Evolutionary conservation across 1,140 invertebrate genomes (phyloP), one percentile per base, ranked within the genome.

Genomic region (Bombus difficillimus): DNA sequence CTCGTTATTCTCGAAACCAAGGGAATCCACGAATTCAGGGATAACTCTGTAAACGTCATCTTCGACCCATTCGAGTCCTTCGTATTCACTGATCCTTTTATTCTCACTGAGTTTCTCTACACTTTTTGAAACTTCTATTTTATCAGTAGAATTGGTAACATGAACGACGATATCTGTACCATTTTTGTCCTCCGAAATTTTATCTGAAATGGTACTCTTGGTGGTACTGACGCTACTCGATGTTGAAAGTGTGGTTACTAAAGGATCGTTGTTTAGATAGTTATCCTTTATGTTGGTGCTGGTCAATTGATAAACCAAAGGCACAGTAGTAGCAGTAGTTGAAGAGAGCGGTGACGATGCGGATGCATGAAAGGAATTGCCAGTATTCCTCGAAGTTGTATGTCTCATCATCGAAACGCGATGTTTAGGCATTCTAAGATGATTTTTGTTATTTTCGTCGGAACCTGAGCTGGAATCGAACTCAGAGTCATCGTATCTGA

Each of bases 1-100:
- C 13, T 89, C 89, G 32, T 39, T 82, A 8, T 86, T 77, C 3
- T 93, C 92, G n/a, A 93, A 91, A 64, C 89, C 82, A 3, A 92
- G 32, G 2, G 86, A 82, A 22, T 91, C 88, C 28, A 77, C 86
- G 37, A 92, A 83, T 9, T 90, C 75, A 1, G 94, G 94, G 69
- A 94, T 92, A 37, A 95, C 94, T 43, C 93, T 91, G 78, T 95
- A 95, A 77, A 95, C 93, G 39, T 95, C 94, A 34, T 94, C 94
- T 22, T 93, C 92, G 22, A 95, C 89, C 94, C 94, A 95, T 64
- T 95, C 94, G 8, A 95, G 81, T 2, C 94, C 95, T 62, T 95
- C 93, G 87, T 94, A 95, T 59, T 92, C 89, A 71, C 83, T 89
- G 73, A 92, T 81, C 37, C 83, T 92, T 22, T 88, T 66, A 77